Evolutionary conservation across 2,888 invertebrate genomes (phyloP), one percentile per base, ranked within the genome.

Genomic region (Aspidiotus rigidus): DNA sequence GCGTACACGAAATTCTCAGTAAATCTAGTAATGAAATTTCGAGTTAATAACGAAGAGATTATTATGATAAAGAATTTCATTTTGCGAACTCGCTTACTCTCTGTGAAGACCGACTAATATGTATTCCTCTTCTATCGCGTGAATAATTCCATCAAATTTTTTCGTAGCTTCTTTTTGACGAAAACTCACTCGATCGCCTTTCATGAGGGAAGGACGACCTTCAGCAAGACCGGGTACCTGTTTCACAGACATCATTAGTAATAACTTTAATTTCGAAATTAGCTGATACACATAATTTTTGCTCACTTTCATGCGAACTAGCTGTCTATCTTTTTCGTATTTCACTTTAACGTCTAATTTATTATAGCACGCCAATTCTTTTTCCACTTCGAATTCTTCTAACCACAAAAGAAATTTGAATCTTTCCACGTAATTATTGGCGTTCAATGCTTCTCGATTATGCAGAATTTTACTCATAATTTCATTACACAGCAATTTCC

Each of bases 171-270:
- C 42, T 16, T 72, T 64, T 7, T 62, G 41, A 56, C 72, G 74
- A 13, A 77, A 71, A 60, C 73, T 75, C 28, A 78, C 75, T 17
- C 73, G 71, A 72, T 79, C 78, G 61, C 75, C 74, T 53, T 73
- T 72, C 11, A 77, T 62, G 44, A 78, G 70, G 17, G 77, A 78
- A 1, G 79, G 79, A 39, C 78, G 74, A 17, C 75, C 74, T 74
- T 79, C 79, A 7, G 77, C 76, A 53, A 79, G 72, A 17, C 76
- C 77, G 44, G 78, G 76, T 28, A 79, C 77, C 77, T 78, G 67
- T 28, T 28, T 28, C 28, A 28, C 61, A 71, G 28, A 28, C 28
- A 28, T 28, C 28, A 28, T 28, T 28, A 28, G 28, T 28, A 28
- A 5, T 28, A 28, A 28, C 5, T 28, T 28, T 28, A 28, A 28